A percentile compares a stretch with the other conserved stretches of the same genome.
These are phyloP conservation scores for Troides helena DNA, from an alignment of 2,888 invertebrate genomes.

Conservation along the genomic window DNA sequence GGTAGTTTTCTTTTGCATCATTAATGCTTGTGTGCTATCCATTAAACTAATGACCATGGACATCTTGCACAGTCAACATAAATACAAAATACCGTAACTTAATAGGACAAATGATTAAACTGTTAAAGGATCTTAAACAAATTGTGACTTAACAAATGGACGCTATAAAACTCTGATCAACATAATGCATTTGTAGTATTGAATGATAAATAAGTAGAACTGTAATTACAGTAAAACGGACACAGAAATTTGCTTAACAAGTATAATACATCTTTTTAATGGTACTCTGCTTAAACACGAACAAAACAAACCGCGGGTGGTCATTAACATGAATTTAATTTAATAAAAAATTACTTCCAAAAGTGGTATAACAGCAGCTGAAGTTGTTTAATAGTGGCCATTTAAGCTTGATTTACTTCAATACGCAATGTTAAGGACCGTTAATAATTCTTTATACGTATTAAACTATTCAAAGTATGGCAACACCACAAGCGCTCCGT, in stretches of 20 bases:
- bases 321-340: slow-evolving; percentile 10
- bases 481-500: neutral
- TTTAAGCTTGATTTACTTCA: slow-evolving; percentile 7
- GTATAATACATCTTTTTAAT: neutral
- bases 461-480: slow-evolving; percentile 14
- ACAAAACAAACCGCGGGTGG: slow-evolving; percentile 1
- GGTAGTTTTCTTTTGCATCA: too few species aligned
- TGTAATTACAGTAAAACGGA: neutral
- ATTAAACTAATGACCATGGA: neutral
- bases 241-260: neutral
- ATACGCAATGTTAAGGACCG: slow-evolving; percentile 11
- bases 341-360: slow-evolving; percentile 1
- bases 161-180: neutral
- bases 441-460: slow-evolving; percentile 23
- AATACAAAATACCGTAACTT: neutral
- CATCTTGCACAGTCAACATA: neutral
- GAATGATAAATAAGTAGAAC: neutral
- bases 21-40: neutral
- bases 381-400: slow-evolving; percentile 14
- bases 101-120: neutral
- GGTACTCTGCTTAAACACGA: neutral
- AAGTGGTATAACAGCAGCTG: slow-evolving; percentile 2
- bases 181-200: neutral
- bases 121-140: neutral
- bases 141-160: neutral